Percentiles rank a stretch among this genome's conserved stretches.
Evolutionary conservation across 2,113 vertebrate genomes (phyloP).

Genomic region (Zosterops hypoxanthus): DNA sequence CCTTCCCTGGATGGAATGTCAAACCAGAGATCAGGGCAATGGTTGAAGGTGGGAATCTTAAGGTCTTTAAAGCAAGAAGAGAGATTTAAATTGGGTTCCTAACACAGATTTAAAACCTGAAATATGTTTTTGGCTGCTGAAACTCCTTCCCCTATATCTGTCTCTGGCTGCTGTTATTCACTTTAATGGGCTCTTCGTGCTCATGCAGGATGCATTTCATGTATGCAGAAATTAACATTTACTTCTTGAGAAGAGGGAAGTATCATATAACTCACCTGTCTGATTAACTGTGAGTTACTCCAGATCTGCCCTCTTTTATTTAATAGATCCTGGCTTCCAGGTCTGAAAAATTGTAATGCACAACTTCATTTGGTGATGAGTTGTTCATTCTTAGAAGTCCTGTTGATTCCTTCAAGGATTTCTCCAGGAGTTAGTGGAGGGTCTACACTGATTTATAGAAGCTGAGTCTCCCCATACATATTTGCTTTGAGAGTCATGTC

Average conservation of each 20-base stretch:
- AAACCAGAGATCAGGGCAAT: not conserved
- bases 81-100: not conserved
- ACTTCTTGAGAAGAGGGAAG: not conserved
- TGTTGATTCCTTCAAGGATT: not conserved
- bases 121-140: not conserved
- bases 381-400: not conserved
- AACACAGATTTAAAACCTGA: not conserved
- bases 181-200: not conserved
- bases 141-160: not conserved
- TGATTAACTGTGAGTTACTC: not conserved
- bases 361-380: not conserved
- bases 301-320: not conserved
- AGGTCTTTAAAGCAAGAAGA: not conserved
- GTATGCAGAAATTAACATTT: not conserved
- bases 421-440: not conserved
- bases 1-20: not conserved
- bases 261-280: not conserved
- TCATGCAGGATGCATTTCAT: not conserved
- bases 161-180: not conserved
- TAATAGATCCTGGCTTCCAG: not conserved
- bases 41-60: not conserved
- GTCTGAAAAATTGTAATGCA: not conserved
- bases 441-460: not conserved
- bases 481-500: not conserved
- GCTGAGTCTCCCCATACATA: not conserved